phyloP scores from a whole-genome alignment of 1,140 invertebrate genomes.

The Bombus sibiricus region DNA sequence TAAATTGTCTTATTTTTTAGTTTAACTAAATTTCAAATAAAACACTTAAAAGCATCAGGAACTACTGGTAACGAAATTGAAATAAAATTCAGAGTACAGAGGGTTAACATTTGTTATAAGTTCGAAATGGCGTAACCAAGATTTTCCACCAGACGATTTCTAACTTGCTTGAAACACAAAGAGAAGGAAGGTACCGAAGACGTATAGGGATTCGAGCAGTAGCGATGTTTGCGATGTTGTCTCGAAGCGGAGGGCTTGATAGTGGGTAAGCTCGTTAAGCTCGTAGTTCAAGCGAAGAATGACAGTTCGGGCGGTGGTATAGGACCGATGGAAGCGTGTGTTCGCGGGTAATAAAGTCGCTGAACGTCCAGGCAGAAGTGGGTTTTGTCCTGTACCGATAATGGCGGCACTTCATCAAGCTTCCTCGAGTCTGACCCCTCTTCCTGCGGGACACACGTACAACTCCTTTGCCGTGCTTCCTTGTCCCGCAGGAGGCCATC shows the following conservation, averaged over 20 bases:
- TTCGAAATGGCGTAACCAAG: neutral
- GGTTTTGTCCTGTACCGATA: constrained; percentile 81
- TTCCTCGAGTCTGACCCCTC: constrained; percentile 45
- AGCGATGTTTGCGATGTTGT: constrained; percentile 10
- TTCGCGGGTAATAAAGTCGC: constrained; percentile 81
- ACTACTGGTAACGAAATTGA: too few species aligned
- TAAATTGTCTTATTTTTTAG: too few species aligned
- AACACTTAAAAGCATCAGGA: too few species aligned
- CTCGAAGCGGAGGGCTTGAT: constrained; percentile 43
- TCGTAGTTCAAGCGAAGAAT: constrained; percentile 39
- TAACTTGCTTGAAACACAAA: too few species aligned
- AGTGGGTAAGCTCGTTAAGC: constrained; percentile 63
- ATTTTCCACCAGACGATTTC: neutral
- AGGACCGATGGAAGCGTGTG: constrained; percentile 75
- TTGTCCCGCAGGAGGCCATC: constrained; percentile 78
- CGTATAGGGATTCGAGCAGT: neutral
- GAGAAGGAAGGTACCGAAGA: neutral
- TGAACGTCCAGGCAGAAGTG: constrained; percentile 70
- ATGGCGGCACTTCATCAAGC: constrained; percentile 81
- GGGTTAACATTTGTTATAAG: too few species aligned
- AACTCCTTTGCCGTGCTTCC: constrained; percentile 33
- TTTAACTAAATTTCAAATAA: too few species aligned
- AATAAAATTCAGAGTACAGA: too few species aligned
- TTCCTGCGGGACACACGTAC: constrained; percentile 72
- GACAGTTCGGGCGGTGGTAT: constrained; percentile 60